These are phyloP conservation scores for Apamea monoglypha DNA, from an alignment of 2,888 invertebrate genomes.

Conservation along the genomic window DNA sequence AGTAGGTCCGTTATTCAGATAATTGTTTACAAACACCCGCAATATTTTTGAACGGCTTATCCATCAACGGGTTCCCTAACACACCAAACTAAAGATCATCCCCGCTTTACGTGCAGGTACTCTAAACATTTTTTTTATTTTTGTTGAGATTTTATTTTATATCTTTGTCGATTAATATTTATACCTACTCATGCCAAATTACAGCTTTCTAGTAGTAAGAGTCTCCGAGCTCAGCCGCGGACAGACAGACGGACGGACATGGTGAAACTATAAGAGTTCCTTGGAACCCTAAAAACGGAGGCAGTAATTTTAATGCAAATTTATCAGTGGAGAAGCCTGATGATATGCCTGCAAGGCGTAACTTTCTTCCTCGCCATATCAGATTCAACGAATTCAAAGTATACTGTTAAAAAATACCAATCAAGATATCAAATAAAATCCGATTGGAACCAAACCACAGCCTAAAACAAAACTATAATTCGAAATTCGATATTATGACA, in stretches of 20 bases:
- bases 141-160: not conserved
- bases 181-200: not conserved
- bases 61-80: not conserved
- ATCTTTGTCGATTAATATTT: not conserved
- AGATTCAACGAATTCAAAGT: not conserved
- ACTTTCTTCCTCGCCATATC: not conserved
- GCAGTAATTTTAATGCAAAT: not conserved
- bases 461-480: conserved; percentile 24
- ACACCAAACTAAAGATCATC: not conserved
- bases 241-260: not conserved
- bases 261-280: not conserved
- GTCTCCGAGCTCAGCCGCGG: not conserved
- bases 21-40: not conserved
- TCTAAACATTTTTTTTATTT: not conserved
- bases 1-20: not conserved
- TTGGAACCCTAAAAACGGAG: not conserved
- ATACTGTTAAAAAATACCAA: not conserved
- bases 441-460: conserved; percentile 1
- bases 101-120: not conserved
- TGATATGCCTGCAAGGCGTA: not conserved
- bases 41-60: not conserved
- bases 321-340: not conserved
- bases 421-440: not conserved
- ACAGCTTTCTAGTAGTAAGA: not conserved
- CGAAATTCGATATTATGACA: conserved; percentile 33